Base-by-base conservation (phyloP, 2,888 invertebrate species). In the Phlogophora meticulosa region DNA sequence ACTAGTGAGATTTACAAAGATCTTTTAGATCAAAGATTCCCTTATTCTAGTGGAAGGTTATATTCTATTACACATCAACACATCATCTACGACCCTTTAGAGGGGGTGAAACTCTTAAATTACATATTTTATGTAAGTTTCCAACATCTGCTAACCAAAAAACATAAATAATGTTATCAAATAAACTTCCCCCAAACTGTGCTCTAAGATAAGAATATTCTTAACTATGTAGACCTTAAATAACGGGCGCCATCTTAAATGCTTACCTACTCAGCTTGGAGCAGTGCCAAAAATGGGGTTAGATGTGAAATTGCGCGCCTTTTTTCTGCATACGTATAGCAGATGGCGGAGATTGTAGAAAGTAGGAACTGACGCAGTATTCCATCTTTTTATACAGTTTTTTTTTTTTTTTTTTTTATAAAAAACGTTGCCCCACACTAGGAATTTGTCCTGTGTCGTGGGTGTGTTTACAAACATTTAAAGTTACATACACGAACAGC, bases 161-260 rank as follows among this genome's bases (percentile, higher is more conserved):
- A 74, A 24, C 28, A 67, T 80, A 66, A 65, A 70, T 45, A 71
- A 70, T 36, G 7, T 73, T 65, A 80, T 77, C 62, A 82, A 69
- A 76, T 80, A 9, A 68, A 67, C 63, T 51, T 80, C 22, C 48
- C n/a, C 9, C 40, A 64, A 64, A 57, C 58, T 60, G 55, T 62
- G 40, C 51, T 56, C 28, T 46, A 28, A 73, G 71, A 83, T 83
- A 81, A 80, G 81, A 80, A 71, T 61, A 66, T 73, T 80, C 71
- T 60, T 76, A 72, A 65, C 42, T 63, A 51, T 55, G 62, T 36
- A 40, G 38, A 45, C 53, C 20, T 61, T 58, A 79, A 80, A 69
- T 68, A 67, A 68, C 43, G 46, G 40, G 49, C 22, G 70, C 72
- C 72, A 68, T 76, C 81, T 83, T 73, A 81, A 69, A 24, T 62